These are phyloP conservation scores for Plebejus melissa DNA, from an alignment of 2,888 invertebrate genomes.

Conservation along the genomic window DNA sequence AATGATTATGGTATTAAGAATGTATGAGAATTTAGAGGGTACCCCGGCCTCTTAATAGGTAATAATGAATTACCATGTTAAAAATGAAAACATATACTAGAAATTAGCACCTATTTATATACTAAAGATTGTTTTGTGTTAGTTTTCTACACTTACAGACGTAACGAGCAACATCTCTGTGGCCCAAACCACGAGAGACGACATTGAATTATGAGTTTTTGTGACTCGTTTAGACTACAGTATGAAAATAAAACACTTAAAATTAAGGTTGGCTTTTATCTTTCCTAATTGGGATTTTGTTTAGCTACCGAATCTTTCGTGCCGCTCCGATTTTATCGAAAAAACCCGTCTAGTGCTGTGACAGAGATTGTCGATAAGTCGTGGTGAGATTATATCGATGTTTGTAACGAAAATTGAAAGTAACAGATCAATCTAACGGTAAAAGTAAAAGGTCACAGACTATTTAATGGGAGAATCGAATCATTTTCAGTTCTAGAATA, in stretches of 20 bases:
- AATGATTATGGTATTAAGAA: no score
- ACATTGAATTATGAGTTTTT: background rate
- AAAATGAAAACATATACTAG: no score
- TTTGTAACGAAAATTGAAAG: constrained; percentile 34
- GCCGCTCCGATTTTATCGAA: constrained; percentile 41
- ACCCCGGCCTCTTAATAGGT: no score
- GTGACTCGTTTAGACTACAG: background rate
- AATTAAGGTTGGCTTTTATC: constrained; percentile 1
- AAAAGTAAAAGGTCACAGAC: constrained; percentile 20
- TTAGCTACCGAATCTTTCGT: constrained; percentile 36
- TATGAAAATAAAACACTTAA: constrained; percentile 10
- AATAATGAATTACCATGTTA: no score
- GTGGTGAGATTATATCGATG: constrained; percentile 36
- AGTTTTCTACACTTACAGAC: no score
- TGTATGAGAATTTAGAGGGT: no score
- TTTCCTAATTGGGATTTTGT: constrained; percentile 38
- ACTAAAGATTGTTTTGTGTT: no score
- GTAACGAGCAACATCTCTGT: no score
- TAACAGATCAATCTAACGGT: constrained; percentile 36
- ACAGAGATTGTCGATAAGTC: constrained; percentile 55
- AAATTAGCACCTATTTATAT: no score
- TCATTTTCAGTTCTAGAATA: background rate
- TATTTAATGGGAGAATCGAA: background rate
- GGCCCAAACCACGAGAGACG: background rate
- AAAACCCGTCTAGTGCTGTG: constrained; percentile 54